Base-by-base conservation (phyloP, 2,888 invertebrate genomes). In the Tetranychus piercei region DNA sequence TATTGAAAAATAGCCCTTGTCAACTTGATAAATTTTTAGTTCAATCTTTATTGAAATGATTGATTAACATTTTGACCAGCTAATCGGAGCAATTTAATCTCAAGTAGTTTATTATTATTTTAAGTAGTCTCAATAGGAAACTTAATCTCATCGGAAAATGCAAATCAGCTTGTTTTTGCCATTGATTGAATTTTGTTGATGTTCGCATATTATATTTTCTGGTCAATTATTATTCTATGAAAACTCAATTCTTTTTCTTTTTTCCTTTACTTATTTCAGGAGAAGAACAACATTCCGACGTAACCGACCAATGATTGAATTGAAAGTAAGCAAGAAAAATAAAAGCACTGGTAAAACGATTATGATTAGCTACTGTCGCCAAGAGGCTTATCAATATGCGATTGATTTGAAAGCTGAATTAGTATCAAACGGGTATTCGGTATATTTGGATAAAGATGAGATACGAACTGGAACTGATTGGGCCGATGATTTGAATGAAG, bases 401-500 rank as follows among this genome's bases (percentile, higher is more conserved):
- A 77, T 82, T 9, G 76, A 77, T 6, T 79, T 83, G 15, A 83
- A 83, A 76, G 77, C 79, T 73, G 78, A 79, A 76, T 79, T 83
- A 44, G 78, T 80, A 66, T 75, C 78, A 43, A 78, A 80, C 71
- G 82, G 81, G 44, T 81, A 79, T 76, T 81, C 80, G 77, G 82
- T 83, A 0, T 83, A 81, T 77, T 77, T 83, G 79, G 83, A 83
- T 79, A 82, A 83, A 2, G 81, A 83, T 79, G 82, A 83, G 78
- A 83, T 83, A 43, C 80, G 80, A 76, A 80, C 80, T 15, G 82
- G 82, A 11, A 80, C 80, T 6, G 83, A 83, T 78, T 83, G 83
- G 83, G 82, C 82, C 76, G 83, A 83, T 76, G 80, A 82, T 0
- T 79, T 83, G 55, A 83, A 83, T 77, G 80, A 80, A 77, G 83